Evolutionary conservation across 1,140 invertebrate genomes (phyloP).

Genomic region (Magallana gigas): DNA sequence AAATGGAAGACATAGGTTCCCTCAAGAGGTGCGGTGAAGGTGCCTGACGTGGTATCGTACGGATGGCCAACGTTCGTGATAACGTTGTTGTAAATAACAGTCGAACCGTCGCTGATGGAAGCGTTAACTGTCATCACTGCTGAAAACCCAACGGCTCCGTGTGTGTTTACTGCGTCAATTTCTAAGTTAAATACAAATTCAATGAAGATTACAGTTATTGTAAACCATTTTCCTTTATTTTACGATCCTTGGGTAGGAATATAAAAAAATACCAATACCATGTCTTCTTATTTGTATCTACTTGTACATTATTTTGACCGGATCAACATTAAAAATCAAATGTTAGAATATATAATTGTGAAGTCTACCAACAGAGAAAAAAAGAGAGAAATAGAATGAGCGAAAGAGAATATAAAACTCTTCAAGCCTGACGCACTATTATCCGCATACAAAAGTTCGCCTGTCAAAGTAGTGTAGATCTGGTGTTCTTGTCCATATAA

Average conservation of each 20-base stretch:
- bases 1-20: slow-evolving; percentile 54
- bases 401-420: neutral
- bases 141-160: slow-evolving; percentile 32
- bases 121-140: slow-evolving; percentile 34
- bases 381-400: too few relatives aligned
- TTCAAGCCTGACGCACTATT: neutral
- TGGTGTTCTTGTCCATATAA: slow-evolving; percentile 44
- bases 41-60: slow-evolving; percentile 22
- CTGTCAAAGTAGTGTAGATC: slow-evolving; percentile 53
- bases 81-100: slow-evolving; percentile 42
- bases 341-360: too few relatives aligned
- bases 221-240: too few relatives aligned
- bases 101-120: slow-evolving; percentile 20
- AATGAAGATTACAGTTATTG: too few relatives aligned
- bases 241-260: too few relatives aligned
- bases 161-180: slow-evolving; percentile 14
- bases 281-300: too few relatives aligned
- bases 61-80: slow-evolving; percentile 46
- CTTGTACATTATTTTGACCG: too few relatives aligned
- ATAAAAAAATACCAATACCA: too few relatives aligned
- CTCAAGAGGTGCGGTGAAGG: neutral
- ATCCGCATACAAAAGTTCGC: slow-evolving; percentile 48
- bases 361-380: neutral
- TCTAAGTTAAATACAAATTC: neutral
- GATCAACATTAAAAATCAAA: too few relatives aligned